Evolutionary conservation across 2,113 vertebrate genomes (phyloP).

Genomic region (Pica pica): DNA sequence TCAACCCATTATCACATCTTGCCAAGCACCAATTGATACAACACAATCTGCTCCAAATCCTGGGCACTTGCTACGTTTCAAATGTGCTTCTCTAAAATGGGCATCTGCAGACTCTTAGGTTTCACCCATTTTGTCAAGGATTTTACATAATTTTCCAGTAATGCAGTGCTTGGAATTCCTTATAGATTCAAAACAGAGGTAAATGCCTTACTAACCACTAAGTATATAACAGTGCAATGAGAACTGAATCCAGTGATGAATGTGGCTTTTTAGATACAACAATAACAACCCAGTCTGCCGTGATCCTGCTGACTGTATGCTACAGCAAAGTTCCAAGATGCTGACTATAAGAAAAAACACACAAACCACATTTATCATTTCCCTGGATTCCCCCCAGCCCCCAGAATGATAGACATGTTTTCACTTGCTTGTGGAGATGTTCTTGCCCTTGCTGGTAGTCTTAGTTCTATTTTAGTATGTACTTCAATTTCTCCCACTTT

Average conservation of each 20-base stretch:
- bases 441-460: not conserved
- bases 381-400: not conserved
- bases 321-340: constrained; percentile 1
- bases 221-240: not conserved
- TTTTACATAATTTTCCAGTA: constrained; percentile 2
- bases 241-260: not conserved
- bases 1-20: not conserved
- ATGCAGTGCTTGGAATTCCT: not conserved
- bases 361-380: constrained; percentile 20
- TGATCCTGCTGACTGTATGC: constrained; percentile 13
- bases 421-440: not conserved
- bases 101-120: not conserved
- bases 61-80: not conserved
- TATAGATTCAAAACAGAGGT: constrained; percentile 18
- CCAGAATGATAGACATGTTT: not conserved
- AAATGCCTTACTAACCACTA: constrained; percentile 32
- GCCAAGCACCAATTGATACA: not conserved
- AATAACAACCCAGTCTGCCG: constrained; percentile 10
- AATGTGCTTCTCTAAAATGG: not conserved
- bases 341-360: constrained; percentile 40
- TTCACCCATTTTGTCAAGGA: not conserved
- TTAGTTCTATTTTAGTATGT: not conserved
- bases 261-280: constrained; percentile 12
- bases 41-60: not conserved
- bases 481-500: not conserved